Base-by-base conservation (phyloP, 2,113 vertebrate species). In the Peucedramus taeniatus region DNA sequence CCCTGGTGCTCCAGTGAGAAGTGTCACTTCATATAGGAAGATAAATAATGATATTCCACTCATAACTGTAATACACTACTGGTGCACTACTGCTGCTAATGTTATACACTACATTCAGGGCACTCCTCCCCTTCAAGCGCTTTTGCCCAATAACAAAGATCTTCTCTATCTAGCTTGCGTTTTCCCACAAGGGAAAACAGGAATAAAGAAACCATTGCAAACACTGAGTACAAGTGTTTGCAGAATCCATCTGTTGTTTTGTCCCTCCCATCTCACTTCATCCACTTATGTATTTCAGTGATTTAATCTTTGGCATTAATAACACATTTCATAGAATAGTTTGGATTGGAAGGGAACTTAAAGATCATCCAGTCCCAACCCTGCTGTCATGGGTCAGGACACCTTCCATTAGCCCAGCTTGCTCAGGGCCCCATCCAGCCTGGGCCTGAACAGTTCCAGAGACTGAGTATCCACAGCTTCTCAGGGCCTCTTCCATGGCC, bases 301-400 rank as follows among this genome's bases (percentile, higher is more conserved):
- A 54, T 33, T 79, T 49, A 35, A 61, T 63, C n/a, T 35, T 60
- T 27, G 15, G 18, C 24, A 50, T 60, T 68, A 53, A 22, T 69
- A 45, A 30, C 27, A 35, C 13, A 53, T 21, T 84, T 66, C 17
- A 54, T 4, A 21, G 64, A 60, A 60, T 45, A 8, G 9, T 45
- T 69, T 69, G 39, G 23, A n/a, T 30, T n/a, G 24, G 19, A 61
- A 78, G 20, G 19, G 13, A 54, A 24, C 2, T 6, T 24, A 24
- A n/a, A 54, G 8, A 61, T 54, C 10, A 61, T 47, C 15, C 19
- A 61, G 8, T 61, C 30, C 47, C 23, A 61, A 9, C 19, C 18
- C 39, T 17, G 5, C 45, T 53, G 27, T 18, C 5, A 7, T 8
- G 21, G 27, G 4, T 35, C 0, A 0, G 22, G 49, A 33, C 39